Conservation (phyloP, 2,797 vertebrate genomes). For the Aeoliscus strigatus region DNA sequence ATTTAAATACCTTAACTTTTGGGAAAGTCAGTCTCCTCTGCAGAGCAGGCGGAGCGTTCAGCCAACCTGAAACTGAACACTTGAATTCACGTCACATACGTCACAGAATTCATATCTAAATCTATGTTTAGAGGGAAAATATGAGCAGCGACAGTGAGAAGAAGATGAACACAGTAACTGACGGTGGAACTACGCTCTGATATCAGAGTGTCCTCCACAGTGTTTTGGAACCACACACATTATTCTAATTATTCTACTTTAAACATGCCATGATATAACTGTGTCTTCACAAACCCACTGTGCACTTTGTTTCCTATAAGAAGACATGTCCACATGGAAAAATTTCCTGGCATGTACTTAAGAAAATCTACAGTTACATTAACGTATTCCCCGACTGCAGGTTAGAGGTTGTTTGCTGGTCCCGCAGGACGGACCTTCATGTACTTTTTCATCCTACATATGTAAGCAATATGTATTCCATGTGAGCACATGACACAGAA, state of each 20-base stretch:
- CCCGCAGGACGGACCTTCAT: constrained; percentile 55
- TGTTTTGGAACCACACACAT: too few species aligned
- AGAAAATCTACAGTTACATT: constrained; percentile 72
- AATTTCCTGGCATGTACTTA: constrained; percentile 61
- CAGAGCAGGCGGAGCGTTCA: constrained; percentile 66
- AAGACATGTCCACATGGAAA: constrained; percentile 60
- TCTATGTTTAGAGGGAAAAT: too few species aligned
- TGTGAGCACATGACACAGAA: constrained; percentile 64
- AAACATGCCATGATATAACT: constrained; percentile 14
- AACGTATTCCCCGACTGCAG: constrained; percentile 66
- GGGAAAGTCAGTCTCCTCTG: constrained; percentile 66
- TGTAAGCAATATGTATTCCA: constrained; percentile 77
- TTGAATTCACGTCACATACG: too few species aligned
- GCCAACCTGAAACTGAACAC: constrained; percentile 64
- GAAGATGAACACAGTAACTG: too few species aligned
- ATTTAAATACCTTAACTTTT: constrained; percentile 75
- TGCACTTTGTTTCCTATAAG: constrained; percentile 35
- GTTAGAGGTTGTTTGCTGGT: constrained; percentile 68
- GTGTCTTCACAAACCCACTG: constrained; percentile 25
- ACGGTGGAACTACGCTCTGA: too few species aligned
- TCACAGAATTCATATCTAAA: too few species aligned
- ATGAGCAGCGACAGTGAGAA: too few species aligned
- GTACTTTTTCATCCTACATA: constrained; percentile 71
- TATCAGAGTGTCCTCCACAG: too few species aligned
- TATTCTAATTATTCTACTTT: too few species aligned